A percentile compares a stretch with the other conserved stretches of the same genome.
Evolutionary conservation across 2,113 vertebrate genomes (phyloP).

Genomic region (Noturus placidus): DNA sequence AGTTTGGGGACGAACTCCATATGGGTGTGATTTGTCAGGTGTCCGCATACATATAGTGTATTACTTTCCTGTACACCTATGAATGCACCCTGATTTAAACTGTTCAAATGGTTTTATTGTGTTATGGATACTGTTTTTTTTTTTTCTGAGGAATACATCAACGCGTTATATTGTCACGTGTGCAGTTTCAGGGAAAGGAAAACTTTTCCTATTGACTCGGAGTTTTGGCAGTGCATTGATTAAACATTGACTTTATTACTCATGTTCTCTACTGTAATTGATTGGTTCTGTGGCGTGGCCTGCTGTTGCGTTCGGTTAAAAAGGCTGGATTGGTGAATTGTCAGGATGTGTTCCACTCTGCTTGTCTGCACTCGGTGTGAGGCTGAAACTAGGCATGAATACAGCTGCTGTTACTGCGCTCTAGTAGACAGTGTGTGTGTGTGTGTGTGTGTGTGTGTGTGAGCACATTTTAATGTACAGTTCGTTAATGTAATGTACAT

Average conservation of each 20-base stretch:
- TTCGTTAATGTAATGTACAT: too few species aligned
- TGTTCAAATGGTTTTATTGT: not conserved
- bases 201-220: constrained; percentile 10
- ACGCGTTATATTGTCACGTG: not conserved
- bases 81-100: not conserved
- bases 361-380: constrained; percentile 5
- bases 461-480: not conserved
- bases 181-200: not conserved
- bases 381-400: constrained; percentile 23
- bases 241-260: constrained; percentile 31
- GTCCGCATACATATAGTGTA: not conserved
- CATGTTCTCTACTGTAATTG: constrained; percentile 4
- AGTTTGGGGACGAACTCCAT: not conserved
- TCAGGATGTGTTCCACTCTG: not conserved
- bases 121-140: not conserved
- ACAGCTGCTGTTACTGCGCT: constrained; percentile 25
- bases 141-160: not conserved
- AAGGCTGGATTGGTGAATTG: not conserved
- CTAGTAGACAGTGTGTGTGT: constrained; percentile 1
- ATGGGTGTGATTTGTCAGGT: not conserved
- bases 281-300: not conserved
- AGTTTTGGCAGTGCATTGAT: constrained; percentile 4
- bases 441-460: not conserved
- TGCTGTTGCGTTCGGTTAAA: not conserved
- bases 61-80: not conserved